Base-by-base conservation (phyloP, 1,140 invertebrate species). In the Charaxes varanes region DNA sequence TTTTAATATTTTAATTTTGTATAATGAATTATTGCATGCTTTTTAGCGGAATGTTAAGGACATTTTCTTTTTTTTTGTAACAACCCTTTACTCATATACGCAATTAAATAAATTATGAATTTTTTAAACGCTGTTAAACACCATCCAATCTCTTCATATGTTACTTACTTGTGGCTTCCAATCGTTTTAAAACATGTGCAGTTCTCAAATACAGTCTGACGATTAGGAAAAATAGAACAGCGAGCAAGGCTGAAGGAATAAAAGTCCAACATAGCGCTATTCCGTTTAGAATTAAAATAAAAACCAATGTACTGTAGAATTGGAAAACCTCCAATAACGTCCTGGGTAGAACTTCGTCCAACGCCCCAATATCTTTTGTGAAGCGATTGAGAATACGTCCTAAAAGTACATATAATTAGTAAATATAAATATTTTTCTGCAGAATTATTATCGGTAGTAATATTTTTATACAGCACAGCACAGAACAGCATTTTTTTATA, bases 311-410 rank as follows among this genome's bases (percentile, higher is more conserved):
- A 21, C 91, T 70, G 27, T 88, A 87, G 6, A 91, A 87, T 65
- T 90, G 88, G 4, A 94, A 73, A 19, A 94, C 91, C 66, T 97
- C 95, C 36, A 96, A 84, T 24, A 93, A 86, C 0, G 90, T 86
- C 42, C 86, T 85, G 31, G 97, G 96, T 13, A 99, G 79, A 2
- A 92, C 78, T 77, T 98, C 96, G 65, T 98, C 97, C 21, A 94
- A 85, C 1, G 89, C 87, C 0, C 92, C 91, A 58, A 92, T 89
- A 49, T 93, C 91, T 60, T 92, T 92, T 1, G 90, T 89, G 49
- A 93, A 93, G 33, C 91, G 71, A 55, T 93, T 93, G 0, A 93
- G 61, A 26, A 92, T 91, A 32, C 90, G 79, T n/a, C 91, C 91
- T 58, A 41, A 49, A 69, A 62, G 14, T 8, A 12, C 45, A 28